Evolutionary conservation across 2,888 invertebrate genomes (phyloP).

Genomic region (Eledona agricola): DNA sequence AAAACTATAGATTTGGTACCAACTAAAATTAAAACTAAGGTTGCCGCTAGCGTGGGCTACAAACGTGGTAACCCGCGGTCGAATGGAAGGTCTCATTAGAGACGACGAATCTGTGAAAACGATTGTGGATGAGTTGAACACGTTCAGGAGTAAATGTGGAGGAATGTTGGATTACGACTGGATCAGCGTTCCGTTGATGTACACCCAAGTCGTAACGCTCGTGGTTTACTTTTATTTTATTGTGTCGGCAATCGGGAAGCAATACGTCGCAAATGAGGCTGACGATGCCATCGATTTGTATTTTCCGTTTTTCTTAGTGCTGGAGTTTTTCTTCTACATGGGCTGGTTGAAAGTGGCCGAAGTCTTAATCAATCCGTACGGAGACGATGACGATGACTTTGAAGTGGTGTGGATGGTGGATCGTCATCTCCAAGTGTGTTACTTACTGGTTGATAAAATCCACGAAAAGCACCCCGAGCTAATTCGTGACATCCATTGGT

Average conservation of each 20-base stretch:
- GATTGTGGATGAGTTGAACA: constrained; percentile 83
- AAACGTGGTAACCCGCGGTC: constrained; percentile 83
- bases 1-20: background rate
- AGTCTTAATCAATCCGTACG: constrained; percentile 88
- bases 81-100: constrained; percentile 85
- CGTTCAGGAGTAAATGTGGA: constrained; percentile 80
- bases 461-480: constrained; percentile 89
- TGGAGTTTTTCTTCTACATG: constrained; percentile 89
- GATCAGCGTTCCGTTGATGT: constrained; percentile 80
- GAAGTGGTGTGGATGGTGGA: constrained; percentile 93
- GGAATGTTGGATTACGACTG: constrained; percentile 79
- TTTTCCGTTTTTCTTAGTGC: constrained; percentile 86
- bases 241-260: constrained; percentile 86
- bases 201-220: constrained; percentile 88
- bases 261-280: constrained; percentile 70
- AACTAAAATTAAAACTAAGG: constrained; percentile 56
- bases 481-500: constrained; percentile 88
- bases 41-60: constrained; percentile 90
- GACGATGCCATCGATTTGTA: constrained; percentile 75
- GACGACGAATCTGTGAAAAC: constrained; percentile 91
- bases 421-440: constrained; percentile 85
- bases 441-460: constrained; percentile 92
- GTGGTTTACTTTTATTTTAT: constrained; percentile 91
- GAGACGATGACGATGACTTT: constrained; percentile 90
- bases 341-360: constrained; percentile 93